These are phyloP conservation scores for Sebastes cheni DNA, from an alignment of 2,797 vertebrate genomes.

Conservation along the genomic window DNA sequence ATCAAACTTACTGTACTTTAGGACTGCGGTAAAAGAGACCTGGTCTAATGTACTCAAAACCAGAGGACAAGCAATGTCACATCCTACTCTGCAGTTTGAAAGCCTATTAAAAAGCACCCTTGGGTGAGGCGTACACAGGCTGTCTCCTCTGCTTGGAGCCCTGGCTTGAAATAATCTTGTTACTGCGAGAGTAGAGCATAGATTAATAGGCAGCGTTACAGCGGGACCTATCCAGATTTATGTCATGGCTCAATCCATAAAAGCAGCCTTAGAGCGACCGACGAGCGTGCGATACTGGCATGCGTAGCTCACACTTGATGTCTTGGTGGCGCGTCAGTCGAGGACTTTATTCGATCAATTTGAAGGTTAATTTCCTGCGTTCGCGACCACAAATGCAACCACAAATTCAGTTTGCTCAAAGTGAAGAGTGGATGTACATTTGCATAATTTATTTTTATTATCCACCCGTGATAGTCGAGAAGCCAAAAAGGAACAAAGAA, in stretches of 20 bases:
- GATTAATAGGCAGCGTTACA: conserved; percentile 69
- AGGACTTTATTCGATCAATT: conserved; percentile 42
- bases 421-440: conserved; percentile 23
- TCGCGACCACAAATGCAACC: not conserved
- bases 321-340: conserved; percentile 1
- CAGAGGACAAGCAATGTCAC: conserved; percentile 74
- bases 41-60: conserved; percentile 45
- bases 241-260: conserved; percentile 59
- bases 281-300: conserved; percentile 9
- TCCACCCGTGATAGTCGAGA: conserved; percentile 13
- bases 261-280: conserved; percentile 36
- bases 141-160: conserved; percentile 61
- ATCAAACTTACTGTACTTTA: not conserved
- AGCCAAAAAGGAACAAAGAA: conserved; percentile 12
- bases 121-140: conserved; percentile 62
- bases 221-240: conserved; percentile 68
- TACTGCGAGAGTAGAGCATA: conserved; percentile 58
- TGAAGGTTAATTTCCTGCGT: conserved; percentile 20
- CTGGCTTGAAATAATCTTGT: conserved; percentile 75
- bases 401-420: conserved; percentile 32
- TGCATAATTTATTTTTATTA: conserved; percentile 42
- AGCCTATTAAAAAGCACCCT: conserved; percentile 76
- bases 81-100: conserved; percentile 60
- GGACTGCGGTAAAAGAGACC: conserved; percentile 34
- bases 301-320: conserved; percentile 20